Base-by-base conservation (phyloP, 2,797 vertebrate species). In the Lutjanus argentimaculatus region DNA sequence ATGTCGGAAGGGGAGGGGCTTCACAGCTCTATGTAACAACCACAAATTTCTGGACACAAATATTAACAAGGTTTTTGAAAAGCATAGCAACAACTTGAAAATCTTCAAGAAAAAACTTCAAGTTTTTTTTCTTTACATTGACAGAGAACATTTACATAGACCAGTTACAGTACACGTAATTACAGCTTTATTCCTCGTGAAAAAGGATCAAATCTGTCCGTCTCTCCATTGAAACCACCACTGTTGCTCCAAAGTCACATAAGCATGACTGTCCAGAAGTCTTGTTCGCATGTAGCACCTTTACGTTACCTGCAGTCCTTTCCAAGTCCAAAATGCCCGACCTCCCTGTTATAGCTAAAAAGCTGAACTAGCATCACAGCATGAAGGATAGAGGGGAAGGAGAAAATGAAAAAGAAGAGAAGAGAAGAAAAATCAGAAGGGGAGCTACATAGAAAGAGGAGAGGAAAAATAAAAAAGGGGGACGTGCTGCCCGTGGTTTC, bases 81-180 rank as follows among this genome's bases (percentile, higher is more conserved):
- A 90, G 85, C 85, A 82, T 75, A 46, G 42, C 65, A 89, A 87
- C 77, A 72, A 78, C 69, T 74, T 81, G 67, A 42, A 84, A 88
- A 88, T 77, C 30, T 82, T 79, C 57, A 40, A 81, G 65, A 82
- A 85, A 85, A 88, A 86, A 2, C 7, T 66, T 77, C 36, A 58
- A 67, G 25, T 69, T 79, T 77, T 72, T 67, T 65, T 68, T 56
- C 64, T 86, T 89, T 87, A 86, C 85, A 85, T 70, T 49, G 72
- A 90, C 72, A 75, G 65, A 88, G 80, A 82, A 87, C 75, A 85
- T 89, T 88, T 87, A 93, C 84, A 91, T 58, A 57, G 51, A 91
- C 67, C 78, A 74, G 65, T 83, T 85, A 90, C 83, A 90, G 61
- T 74, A 89, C 88, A 82, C 55, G 63, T 79, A 88, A 59, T 84